Conservation (phyloP, 2,888 invertebrate species). For the Elegia similella region DNA sequence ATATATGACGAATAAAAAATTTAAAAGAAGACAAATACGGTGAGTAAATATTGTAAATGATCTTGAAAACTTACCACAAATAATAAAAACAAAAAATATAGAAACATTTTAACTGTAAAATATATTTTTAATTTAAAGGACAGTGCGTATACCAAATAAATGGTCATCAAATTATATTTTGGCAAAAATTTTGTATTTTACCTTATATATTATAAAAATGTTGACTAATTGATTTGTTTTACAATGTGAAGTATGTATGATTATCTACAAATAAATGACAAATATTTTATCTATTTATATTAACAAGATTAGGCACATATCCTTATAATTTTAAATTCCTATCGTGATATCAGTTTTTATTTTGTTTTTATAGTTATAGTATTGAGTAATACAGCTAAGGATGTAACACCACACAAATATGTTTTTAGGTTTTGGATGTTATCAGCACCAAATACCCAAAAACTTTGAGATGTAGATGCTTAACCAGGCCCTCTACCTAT, state of each 20-base stretch:
- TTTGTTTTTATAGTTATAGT: no score
- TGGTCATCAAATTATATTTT: neutral
- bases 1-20: neutral
- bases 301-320: neutral
- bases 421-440: no score
- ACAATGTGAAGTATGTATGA: neutral
- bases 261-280: neutral
- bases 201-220: conserved; percentile 2
- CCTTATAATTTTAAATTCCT: no score
- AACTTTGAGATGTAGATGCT: no score
- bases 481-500: no score
- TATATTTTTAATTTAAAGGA: neutral
- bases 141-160: neutral
- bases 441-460: no score
- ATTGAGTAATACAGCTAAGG: no score
- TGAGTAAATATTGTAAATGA: neutral
- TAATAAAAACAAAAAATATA: neutral
- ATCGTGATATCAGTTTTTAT: no score
- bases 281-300: neutral
- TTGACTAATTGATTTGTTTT: neutral
- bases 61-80: neutral
- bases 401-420: no score
- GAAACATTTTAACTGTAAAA: neutral
- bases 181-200: neutral
- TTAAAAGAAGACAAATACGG: no score